Conservation (phyloP, 2,888 invertebrate species). For the Archaeoteleia sp. region DNA sequence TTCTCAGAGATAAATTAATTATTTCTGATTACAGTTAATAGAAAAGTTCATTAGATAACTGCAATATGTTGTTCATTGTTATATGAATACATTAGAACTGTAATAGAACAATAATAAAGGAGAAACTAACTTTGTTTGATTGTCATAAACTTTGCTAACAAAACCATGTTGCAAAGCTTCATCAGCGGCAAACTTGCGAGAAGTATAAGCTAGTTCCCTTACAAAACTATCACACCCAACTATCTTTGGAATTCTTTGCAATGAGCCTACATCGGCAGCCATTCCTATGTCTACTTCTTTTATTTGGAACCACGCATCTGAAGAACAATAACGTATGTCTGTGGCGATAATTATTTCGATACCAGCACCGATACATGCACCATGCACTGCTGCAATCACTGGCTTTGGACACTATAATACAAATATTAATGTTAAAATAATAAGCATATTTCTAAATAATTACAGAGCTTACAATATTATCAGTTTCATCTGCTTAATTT, state of each 20-base stretch:
- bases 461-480: too few species aligned
- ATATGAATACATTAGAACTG: too few species aligned
- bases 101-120: too few species aligned
- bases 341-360: slow-evolving; percentile 91
- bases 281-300: slow-evolving; percentile 92
- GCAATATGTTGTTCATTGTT: too few species aligned
- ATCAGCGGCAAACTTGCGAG: slow-evolving; percentile 84
- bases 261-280: slow-evolving; percentile 95
- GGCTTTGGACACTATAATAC: slow-evolving; percentile 87
- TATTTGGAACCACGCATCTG: slow-evolving; percentile 93
- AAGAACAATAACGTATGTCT: slow-evolving; percentile 93
- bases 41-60: too few species aligned
- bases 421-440: slow-evolving; percentile 35
- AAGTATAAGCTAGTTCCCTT: slow-evolving; percentile 92
- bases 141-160: slow-evolving; percentile 84
- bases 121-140: slow-evolving; percentile 79
- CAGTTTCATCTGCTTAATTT: too few species aligned
- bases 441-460: slow-evolving; percentile 3
- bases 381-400: slow-evolving; percentile 91
- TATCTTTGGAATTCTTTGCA: slow-evolving; percentile 94
- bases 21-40: too few species aligned
- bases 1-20: too few species aligned
- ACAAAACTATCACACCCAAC: slow-evolving; percentile 91
- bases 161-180: slow-evolving; percentile 90
- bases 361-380: slow-evolving; percentile 93